Evolutionary conservation across 2,113 vertebrate species (phyloP).

Genomic region (Kryptolebias marmoratus): DNA sequence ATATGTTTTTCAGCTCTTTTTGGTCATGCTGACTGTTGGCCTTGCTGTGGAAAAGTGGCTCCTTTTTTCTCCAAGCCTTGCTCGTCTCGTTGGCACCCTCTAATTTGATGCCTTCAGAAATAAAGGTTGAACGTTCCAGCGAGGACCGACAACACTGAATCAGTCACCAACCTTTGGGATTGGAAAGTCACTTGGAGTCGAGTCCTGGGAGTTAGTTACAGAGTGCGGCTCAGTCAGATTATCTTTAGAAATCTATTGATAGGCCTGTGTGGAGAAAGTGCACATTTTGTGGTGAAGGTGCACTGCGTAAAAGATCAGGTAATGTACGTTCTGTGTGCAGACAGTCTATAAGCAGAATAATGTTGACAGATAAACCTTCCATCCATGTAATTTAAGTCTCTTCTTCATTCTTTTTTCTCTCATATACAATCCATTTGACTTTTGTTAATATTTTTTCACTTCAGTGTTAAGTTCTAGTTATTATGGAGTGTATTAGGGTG

Average conservation of each 20-base stretch:
- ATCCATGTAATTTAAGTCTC: conserved; percentile 26
- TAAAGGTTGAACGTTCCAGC: conserved; percentile 51
- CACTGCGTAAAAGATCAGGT: conserved; percentile 13
- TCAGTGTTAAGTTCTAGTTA: not conserved
- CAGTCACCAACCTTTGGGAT: conserved; percentile 13
- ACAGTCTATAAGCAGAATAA: conserved; percentile 28
- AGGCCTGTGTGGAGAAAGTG: not conserved
- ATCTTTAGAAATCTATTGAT: not conserved
- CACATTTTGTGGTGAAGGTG: conserved; percentile 13
- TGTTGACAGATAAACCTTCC: not conserved
- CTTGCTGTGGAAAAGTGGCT: conserved; percentile 62
- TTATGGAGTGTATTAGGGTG: too few species aligned
- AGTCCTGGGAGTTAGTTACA: not conserved
- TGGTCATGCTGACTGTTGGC: conserved; percentile 39
- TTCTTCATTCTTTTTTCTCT: not conserved
- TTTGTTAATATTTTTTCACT: conserved; percentile 9
- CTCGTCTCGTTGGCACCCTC: conserved; percentile 53
- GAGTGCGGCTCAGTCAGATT: not conserved
- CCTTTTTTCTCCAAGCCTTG: conserved; percentile 20
- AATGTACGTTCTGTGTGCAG: conserved; percentile 7
- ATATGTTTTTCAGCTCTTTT: conserved; percentile 51
- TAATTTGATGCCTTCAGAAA: conserved; percentile 63
- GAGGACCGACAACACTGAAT: conserved; percentile 19
- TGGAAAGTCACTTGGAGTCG: not conserved
- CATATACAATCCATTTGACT: not conserved